phyloP scores from a whole-genome alignment of 2,113 vertebrate genomes.

The Morphnarchus princeps region DNA sequence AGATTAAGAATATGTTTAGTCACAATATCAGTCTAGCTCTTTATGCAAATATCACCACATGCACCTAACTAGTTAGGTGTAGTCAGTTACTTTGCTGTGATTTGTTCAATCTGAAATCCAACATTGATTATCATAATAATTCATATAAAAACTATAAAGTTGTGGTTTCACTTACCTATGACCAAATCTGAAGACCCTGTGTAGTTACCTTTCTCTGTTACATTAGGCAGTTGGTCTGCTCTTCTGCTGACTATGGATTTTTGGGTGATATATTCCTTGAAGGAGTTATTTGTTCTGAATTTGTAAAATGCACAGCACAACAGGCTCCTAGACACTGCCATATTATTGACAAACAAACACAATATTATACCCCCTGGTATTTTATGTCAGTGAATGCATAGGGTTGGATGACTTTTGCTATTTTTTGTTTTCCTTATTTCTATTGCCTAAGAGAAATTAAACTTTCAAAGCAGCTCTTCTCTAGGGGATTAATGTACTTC shows the following conservation, averaged over 20 bases:
- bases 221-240: not conserved
- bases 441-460: constrained; percentile 6
- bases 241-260: not conserved
- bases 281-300: not conserved
- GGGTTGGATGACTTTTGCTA: not conserved
- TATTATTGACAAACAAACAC: not conserved
- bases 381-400: not conserved
- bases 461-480: not conserved
- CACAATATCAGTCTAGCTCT: not conserved
- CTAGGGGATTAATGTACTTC: not conserved
- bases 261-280: not conserved
- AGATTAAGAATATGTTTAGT: not conserved
- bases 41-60: not conserved
- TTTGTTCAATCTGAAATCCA: not conserved
- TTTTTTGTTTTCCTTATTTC: not conserved
- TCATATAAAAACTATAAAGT: not conserved
- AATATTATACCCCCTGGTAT: not conserved
- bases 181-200: not conserved
- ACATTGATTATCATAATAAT: not conserved
- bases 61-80: not conserved
- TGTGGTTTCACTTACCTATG: not conserved
- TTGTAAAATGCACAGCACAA: not conserved
- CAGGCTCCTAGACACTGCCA: not conserved
- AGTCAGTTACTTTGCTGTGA: not conserved
- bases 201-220: not conserved